These are phyloP conservation scores for Spilarctia lutea DNA, from an alignment of 2,888 invertebrate species.

Conservation along the genomic window DNA sequence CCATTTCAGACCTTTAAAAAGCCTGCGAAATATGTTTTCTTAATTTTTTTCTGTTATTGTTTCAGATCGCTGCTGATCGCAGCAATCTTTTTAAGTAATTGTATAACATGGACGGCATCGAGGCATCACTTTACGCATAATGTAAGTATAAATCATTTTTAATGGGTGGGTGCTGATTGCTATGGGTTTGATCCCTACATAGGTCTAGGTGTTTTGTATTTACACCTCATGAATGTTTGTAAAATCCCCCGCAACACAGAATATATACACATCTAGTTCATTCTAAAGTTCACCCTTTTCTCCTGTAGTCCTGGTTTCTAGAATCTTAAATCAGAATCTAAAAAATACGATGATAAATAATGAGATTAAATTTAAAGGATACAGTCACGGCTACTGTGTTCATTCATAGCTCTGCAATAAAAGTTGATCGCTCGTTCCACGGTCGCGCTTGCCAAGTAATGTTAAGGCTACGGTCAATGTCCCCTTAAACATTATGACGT, in stretches of 20 bases:
- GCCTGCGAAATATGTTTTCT: not conserved
- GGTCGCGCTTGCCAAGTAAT: slow-evolving; percentile 22
- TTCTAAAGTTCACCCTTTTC: not conserved
- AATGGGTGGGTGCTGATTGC: too few relatives aligned
- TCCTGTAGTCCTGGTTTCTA: not conserved
- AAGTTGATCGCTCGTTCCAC: slow-evolving; percentile 19
- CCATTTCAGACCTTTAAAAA: not conserved
- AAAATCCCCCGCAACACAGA: too few relatives aligned
- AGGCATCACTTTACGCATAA: slow-evolving; percentile 79
- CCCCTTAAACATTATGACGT: slow-evolving; percentile 6
- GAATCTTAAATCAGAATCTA: not conserved
- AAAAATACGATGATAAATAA: slow-evolving; percentile 31
- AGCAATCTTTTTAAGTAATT: slow-evolving; percentile 80
- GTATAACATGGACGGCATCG: slow-evolving; percentile 80
- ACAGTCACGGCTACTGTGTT: slow-evolving; percentile 12
- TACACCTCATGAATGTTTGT: too few relatives aligned
- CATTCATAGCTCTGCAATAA: slow-evolving; percentile 18
- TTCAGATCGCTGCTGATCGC: slow-evolving; percentile 83
- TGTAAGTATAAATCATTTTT: slow-evolving; percentile 66
- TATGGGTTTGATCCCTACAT: too few relatives aligned
- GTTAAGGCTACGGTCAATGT: slow-evolving; percentile 46
- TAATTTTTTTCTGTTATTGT: slow-evolving; percentile 43
- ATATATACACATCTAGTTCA: too few relatives aligned
- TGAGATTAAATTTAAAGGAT: slow-evolving; percentile 30
- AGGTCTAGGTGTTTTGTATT: too few relatives aligned